Conservation (phyloP, 2,888 invertebrate species). For the Sylvicola fuscatus region DNA sequence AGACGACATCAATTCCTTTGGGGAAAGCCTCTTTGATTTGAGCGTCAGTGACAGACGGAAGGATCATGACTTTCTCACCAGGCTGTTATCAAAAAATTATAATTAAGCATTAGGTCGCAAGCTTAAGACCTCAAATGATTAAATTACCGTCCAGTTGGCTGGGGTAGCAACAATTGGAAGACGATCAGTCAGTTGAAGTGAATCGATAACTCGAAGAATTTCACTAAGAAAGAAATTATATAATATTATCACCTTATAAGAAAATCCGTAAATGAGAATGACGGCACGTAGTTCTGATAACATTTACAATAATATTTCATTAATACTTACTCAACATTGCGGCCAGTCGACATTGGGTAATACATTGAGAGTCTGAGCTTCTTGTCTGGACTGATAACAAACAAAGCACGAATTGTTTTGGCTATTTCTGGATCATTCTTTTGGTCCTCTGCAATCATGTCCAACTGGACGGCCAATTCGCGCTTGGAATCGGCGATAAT, state of each 20-base stretch:
- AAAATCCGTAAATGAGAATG: constrained; percentile 12
- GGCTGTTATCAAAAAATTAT: constrained; percentile 23
- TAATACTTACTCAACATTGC: constrained; percentile 64
- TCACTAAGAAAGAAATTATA: too few species aligned
- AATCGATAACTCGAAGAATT: constrained; percentile 64
- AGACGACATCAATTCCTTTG: constrained; percentile 40
- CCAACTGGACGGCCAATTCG: constrained; percentile 45
- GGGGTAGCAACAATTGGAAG: constrained; percentile 62
- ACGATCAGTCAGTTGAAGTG: constrained; percentile 52
- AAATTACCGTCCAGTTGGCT: constrained; percentile 61
- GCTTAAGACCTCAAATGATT: neutral
- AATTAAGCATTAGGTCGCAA: neutral
- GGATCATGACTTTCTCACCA: constrained; percentile 61
- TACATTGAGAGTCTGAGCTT: constrained; percentile 59
- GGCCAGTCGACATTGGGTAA: constrained; percentile 68
- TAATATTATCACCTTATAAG: too few species aligned
- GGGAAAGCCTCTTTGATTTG: constrained; percentile 47
- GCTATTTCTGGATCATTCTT: constrained; percentile 41
- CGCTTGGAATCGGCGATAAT: constrained; percentile 61
- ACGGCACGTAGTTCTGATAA: too few species aligned
- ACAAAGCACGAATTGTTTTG: constrained; percentile 53
- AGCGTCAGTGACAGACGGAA: constrained; percentile 44
- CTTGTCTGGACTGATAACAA: constrained; percentile 62
- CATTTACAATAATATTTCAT: neutral
- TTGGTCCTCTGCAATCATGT: constrained; percentile 61